Conservation (phyloP, 2,797 vertebrate species). For the Apogon hyalosoma region DNA sequence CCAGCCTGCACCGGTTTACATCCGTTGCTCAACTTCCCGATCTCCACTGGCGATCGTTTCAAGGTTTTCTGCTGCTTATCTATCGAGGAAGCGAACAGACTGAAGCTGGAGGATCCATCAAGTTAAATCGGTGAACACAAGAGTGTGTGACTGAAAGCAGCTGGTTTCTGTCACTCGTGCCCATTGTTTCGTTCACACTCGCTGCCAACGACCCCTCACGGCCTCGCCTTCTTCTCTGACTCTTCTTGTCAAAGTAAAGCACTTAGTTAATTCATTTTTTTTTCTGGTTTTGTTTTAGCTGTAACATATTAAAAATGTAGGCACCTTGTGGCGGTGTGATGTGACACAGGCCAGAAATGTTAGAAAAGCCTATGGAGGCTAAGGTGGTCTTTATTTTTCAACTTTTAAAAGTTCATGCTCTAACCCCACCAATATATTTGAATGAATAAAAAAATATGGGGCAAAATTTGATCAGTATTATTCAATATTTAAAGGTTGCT, state of each 20-base stretch:
- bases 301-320: slow-evolving; percentile 67
- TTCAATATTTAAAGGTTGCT: too few relatives aligned
- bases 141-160: slow-evolving; percentile 12
- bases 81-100: slow-evolving; percentile 40
- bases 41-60: slow-evolving; percentile 47
- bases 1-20: slow-evolving; percentile 3
- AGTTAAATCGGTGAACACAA: slow-evolving; percentile 22
- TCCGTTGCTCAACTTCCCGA: slow-evolving; percentile 27
- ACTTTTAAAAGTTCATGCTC: too few relatives aligned
- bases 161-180: neutral
- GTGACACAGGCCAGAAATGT: slow-evolving; percentile 49
- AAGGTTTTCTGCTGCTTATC: slow-evolving; percentile 38
- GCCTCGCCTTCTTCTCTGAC: slow-evolving; percentile 20
- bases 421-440: too few relatives aligned
- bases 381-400: too few relatives aligned
- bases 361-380: slow-evolving; percentile 34
- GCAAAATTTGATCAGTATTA: too few relatives aligned
- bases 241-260: slow-evolving; percentile 39
- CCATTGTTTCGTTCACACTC: slow-evolving; percentile 24
- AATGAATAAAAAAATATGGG: too few relatives aligned
- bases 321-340: slow-evolving; percentile 13
- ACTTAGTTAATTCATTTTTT: slow-evolving; percentile 54
- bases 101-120: slow-evolving; percentile 14
- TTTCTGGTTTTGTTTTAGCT: slow-evolving; percentile 20
- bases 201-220: neutral